Evolutionary conservation across 2,113 vertebrate genomes (phyloP).

Genomic region (Phoenicopterus ruber): DNA sequence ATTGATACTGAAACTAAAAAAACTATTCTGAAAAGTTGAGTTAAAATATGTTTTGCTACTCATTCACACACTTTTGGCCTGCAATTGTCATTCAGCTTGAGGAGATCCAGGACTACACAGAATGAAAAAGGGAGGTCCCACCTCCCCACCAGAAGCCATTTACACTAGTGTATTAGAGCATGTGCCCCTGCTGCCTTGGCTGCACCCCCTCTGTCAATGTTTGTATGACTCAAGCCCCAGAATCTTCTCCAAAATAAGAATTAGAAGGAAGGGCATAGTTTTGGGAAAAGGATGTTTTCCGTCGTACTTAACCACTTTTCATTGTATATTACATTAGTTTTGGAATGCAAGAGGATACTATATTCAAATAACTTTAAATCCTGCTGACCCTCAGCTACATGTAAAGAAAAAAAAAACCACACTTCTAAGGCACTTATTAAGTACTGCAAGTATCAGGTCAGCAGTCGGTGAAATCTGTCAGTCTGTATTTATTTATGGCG

Average conservation of each 20-base stretch:
- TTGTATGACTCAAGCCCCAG: neutral
- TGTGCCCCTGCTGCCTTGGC: neutral
- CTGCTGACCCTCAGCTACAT: fast-evolving
- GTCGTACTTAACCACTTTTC: neutral
- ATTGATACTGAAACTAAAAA: neutral
- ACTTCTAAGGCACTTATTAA: neutral
- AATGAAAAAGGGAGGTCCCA: neutral
- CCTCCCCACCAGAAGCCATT: neutral
- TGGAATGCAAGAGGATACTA: neutral
- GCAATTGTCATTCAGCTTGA: neutral
- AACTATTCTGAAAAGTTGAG: neutral
- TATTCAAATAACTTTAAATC: neutral
- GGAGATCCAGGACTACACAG: neutral
- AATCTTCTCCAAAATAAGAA: neutral
- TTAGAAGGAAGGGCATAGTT: neutral
- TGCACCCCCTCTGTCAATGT: neutral
- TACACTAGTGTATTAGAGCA: neutral
- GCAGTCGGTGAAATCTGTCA: neutral
- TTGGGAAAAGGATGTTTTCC: neutral
- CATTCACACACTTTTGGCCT: neutral
- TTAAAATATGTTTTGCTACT: neutral
- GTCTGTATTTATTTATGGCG: neutral
- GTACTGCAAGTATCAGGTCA: neutral
- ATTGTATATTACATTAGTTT: neutral
- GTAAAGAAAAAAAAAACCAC: neutral